phyloP scores from a whole-genome alignment of 1,140 invertebrate genomes.

The Himalopsyche phryganea region DNA sequence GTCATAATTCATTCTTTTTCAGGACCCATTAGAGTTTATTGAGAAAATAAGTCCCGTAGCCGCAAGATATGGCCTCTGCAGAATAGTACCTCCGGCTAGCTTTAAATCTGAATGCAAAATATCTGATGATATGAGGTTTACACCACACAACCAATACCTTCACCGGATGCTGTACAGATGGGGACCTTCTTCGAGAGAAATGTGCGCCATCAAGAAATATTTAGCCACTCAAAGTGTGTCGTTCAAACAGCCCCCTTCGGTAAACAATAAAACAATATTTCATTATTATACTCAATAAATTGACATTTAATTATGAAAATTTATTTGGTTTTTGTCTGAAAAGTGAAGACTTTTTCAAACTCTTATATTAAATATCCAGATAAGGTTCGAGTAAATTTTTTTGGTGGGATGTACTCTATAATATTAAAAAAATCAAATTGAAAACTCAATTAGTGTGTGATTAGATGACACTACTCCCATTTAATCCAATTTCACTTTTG shows the following conservation, averaged over 20 bases:
- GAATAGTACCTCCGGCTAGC: conserved; percentile 80
- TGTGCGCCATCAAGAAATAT: conserved; percentile 83
- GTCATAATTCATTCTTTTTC: conserved; percentile 33
- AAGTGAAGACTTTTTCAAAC: too few relatives aligned
- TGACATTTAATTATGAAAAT: too few relatives aligned
- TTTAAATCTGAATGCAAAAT: conserved; percentile 89
- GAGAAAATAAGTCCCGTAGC: conserved; percentile 76
- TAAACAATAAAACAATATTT: conserved; percentile 43
- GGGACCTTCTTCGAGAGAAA: conserved; percentile 84
- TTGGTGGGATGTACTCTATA: too few relatives aligned
- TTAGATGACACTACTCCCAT: too few relatives aligned
- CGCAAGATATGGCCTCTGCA: conserved; percentile 82
- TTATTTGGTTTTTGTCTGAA: too few relatives aligned
- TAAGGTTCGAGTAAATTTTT: too few relatives aligned
- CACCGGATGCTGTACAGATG: conserved; percentile 85
- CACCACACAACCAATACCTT: conserved; percentile 87
- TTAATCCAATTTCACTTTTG: too few relatives aligned
- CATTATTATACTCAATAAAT: neutral
- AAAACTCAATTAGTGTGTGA: too few relatives aligned
- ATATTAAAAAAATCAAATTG: too few relatives aligned
- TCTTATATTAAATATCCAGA: too few relatives aligned
- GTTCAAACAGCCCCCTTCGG: conserved; percentile 72
- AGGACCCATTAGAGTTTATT: conserved; percentile 88
- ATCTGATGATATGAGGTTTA: conserved; percentile 81
- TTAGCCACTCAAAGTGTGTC: conserved; percentile 73